Base-by-base conservation (phyloP, 1,140 invertebrate species). In the Meloidogyne floridensis region DNA sequence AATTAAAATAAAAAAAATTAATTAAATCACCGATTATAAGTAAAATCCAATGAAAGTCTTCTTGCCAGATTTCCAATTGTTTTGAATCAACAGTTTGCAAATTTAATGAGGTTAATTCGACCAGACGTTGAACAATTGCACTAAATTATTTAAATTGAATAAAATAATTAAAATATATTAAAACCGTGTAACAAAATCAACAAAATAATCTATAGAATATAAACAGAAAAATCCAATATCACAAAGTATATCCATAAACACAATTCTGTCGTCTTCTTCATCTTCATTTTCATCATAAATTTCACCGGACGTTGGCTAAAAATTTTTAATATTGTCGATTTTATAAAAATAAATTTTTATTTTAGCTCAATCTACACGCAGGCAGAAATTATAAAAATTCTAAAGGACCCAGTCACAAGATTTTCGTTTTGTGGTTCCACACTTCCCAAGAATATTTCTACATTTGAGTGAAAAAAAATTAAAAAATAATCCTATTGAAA, bases 281-380 rank as follows among this genome's bases (percentile, higher is more conserved):
- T 81, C 80, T 7, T 80, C 80, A 43, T 81, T 81, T 71, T 81
- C 80, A 20, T 81, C 80, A 54, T 75, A 59, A 71, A 81, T 80
- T 70, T 81, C 80, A 20, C 47, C 20, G 13, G 53, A 20, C 3
- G 80, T 75, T 20, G 70, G 42, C 80, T 81, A 72, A 69, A 69
- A 11, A 80, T 32, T 15, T 18, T 43, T 77, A 32, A 43, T n/a
- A 13, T 47, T 20, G 5, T 2, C 2, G 7, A 65, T 65, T 65
- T n/a, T n/a, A 65, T 5, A 47, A 77, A 51, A 2, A 72, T 15
- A 13, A 8, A 47, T 47, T 6, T 7, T 47, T 32, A 32, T 32
- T 32, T 32, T 32, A 32, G 32, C 32, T 32, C 32, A 1, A 2
- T 32, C 2, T 32, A 32, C 32, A 32, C 2, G 32, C 32, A 32